Evolutionary conservation across 2,888 invertebrate species (phyloP).

Genomic region (Mimachlamys varia): DNA sequence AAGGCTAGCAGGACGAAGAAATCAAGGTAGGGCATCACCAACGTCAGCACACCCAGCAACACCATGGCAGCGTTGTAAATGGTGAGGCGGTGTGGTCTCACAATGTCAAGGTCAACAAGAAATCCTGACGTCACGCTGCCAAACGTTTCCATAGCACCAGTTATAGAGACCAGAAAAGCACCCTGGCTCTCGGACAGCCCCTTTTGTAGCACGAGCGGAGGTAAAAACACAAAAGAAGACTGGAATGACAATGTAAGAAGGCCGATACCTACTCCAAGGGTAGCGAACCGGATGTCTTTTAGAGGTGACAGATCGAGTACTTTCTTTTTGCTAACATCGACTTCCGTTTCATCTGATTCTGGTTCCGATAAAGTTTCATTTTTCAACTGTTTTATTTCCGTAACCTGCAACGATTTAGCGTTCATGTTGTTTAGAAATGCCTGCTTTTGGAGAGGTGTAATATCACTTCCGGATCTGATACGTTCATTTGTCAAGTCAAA

Average conservation of each 20-base stretch:
- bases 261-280: slow-evolving; percentile 60
- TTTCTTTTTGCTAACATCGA: neutral
- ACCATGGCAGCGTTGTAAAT: slow-evolving; percentile 65
- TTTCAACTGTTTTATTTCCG: neutral
- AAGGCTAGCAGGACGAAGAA: slow-evolving; percentile 61
- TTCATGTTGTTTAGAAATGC: neutral
- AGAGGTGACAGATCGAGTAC: slow-evolving; percentile 59
- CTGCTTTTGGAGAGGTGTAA: neutral
- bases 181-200: slow-evolving; percentile 80
- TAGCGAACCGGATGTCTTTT: slow-evolving; percentile 61
- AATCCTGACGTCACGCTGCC: slow-evolving; percentile 87
- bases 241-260: slow-evolving; percentile 65
- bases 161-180: slow-evolving; percentile 90
- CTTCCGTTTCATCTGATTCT: neutral
- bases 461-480: slow-evolving; percentile 18
- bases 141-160: slow-evolving; percentile 94
- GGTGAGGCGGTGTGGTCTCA: slow-evolving; percentile 59
- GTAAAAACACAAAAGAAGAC: slow-evolving; percentile 67
- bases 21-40: slow-evolving; percentile 58
- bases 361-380: neutral
- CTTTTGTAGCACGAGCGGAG: slow-evolving; percentile 63
- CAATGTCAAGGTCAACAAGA: slow-evolving; percentile 64
- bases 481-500: neutral
- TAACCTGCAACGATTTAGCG: neutral
- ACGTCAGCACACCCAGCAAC: slow-evolving; percentile 58